Evolutionary conservation across 1,140 invertebrate genomes (phyloP).

Genomic region (Eriosoma lanigerum): DNA sequence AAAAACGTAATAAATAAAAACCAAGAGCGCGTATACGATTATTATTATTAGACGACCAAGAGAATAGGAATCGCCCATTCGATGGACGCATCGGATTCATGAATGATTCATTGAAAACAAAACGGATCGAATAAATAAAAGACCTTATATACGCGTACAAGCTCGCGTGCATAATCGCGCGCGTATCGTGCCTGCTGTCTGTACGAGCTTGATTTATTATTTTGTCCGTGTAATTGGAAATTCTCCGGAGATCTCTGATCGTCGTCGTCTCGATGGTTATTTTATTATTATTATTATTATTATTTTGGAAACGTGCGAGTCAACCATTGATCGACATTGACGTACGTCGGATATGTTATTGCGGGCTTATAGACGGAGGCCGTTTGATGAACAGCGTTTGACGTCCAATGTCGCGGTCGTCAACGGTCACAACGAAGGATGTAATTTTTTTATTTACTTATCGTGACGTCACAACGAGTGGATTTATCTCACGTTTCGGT

Average conservation of each 20-base stretch:
- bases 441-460: neutral
- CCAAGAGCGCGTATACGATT: neutral
- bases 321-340: constrained; percentile 41
- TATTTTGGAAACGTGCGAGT: neutral
- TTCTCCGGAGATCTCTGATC: neutral
- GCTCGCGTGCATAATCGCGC: neutral
- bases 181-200: neutral
- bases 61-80: neutral
- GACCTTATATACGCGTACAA: no score
- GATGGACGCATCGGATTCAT: constrained; percentile 5
- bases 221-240: constrained; percentile 40
- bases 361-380: neutral
- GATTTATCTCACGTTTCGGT: constrained; percentile 21
- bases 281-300: neutral
- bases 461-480: neutral
- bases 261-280: neutral
- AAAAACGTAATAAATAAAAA: neutral
- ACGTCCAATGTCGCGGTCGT: neutral
- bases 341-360: neutral
- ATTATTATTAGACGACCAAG: neutral
- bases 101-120: constrained; percentile 31
- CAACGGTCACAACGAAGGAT: neutral
- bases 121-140: neutral
- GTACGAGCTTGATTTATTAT: constrained; percentile 24
- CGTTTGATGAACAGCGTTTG: neutral